These are phyloP conservation scores for Druon quercuslanigerum DNA, from an alignment of 1,140 invertebrate genomes.

Conservation along the genomic window DNA sequence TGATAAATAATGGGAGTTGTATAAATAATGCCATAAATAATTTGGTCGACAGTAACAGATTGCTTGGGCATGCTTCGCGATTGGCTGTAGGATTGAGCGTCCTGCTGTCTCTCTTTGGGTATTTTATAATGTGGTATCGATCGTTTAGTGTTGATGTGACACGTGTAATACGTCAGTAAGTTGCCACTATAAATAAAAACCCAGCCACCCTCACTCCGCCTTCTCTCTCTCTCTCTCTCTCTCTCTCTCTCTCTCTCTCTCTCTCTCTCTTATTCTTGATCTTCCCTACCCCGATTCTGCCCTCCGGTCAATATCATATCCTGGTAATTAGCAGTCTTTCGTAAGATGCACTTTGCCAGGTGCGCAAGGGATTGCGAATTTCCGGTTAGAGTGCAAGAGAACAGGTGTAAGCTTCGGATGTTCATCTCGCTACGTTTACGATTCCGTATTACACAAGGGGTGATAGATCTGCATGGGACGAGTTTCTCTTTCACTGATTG, in stretches of 20 bases:
- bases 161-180: not conserved
- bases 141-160: not conserved
- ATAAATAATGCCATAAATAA: slow-evolving; percentile 33
- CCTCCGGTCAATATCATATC: not conserved
- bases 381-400: not conserved
- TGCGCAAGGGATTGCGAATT: not conserved
- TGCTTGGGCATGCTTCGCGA: slow-evolving; percentile 36
- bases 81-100: not conserved
- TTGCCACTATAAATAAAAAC: too few species aligned
- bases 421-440: slow-evolving; percentile 1
- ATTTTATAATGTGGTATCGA: not conserved
- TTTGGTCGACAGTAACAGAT: slow-evolving; percentile 53
- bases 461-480: not conserved
- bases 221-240: too few species aligned
- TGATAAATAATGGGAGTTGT: slow-evolving; percentile 56
- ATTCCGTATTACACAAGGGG: not conserved
- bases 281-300: not conserved
- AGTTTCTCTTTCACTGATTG: not conserved
- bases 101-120: not conserved
- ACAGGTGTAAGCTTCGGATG: not conserved
- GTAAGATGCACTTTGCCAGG: not conserved
- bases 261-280: not conserved
- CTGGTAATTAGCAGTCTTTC: slow-evolving; percentile 5
- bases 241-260: not conserved
- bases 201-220: too few species aligned